Conservation (phyloP, 2,888 invertebrate species). For the Xestoiulus laeticollis region DNA sequence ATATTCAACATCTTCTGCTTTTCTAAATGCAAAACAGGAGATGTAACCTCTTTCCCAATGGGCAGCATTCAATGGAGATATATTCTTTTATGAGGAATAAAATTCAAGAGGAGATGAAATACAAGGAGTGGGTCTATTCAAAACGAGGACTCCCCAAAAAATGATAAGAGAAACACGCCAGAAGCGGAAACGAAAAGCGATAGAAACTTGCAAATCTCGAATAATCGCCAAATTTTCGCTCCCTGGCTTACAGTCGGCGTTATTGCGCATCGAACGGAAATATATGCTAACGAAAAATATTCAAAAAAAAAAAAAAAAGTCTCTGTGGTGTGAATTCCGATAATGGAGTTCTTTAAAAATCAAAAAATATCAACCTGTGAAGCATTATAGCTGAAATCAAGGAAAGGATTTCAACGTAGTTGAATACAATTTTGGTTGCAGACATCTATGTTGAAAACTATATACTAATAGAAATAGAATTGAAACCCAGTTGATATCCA, state of each 20-base stretch:
- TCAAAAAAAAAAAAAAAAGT: not conserved
- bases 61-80: constrained; percentile 6
- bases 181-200: constrained; percentile 23
- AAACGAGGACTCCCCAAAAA: not conserved
- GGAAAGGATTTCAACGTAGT: too few species aligned
- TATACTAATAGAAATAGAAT: too few species aligned
- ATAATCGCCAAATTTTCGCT: constrained; percentile 41
- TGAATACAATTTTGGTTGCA: too few species aligned
- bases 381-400: not conserved
- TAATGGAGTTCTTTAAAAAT: constrained; percentile 11
- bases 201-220: constrained; percentile 35
- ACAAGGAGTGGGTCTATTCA: constrained; percentile 20
- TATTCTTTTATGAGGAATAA: constrained; percentile 2
- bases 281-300: constrained; percentile 5
- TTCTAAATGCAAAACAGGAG: constrained; percentile 30
- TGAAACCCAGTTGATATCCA: too few species aligned
- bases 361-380: not conserved
- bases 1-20: not conserved
- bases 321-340: constrained; percentile 36
- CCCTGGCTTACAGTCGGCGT: not conserved
- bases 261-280: constrained; percentile 43
- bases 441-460: too few species aligned
- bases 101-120: constrained; percentile 40
- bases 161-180: constrained; percentile 39
- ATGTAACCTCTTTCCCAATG: not conserved